phyloP scores from a whole-genome alignment of 2,888 invertebrate genomes.

The Dichetophora obliterata region DNA sequence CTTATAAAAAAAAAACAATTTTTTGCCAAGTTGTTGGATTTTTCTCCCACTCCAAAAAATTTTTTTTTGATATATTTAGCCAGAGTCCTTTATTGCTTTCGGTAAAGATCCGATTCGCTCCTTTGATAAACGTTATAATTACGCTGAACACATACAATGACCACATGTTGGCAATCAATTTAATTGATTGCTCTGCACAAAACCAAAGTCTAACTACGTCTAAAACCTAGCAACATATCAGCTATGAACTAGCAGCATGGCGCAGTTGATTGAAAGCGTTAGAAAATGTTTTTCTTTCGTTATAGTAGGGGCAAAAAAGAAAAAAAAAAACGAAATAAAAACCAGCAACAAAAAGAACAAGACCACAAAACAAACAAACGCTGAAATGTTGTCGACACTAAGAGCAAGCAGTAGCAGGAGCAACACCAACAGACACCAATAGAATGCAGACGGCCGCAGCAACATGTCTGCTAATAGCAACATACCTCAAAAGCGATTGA shows the following conservation, averaged over 20 bases:
- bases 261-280: slow-evolving; percentile 12
- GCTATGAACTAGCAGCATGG: too few relatives aligned
- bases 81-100: too few relatives aligned
- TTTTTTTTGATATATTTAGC: too few relatives aligned
- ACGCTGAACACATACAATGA: not conserved
- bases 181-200: slow-evolving; percentile 2
- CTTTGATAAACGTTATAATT: not conserved
- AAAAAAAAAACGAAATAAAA: too few relatives aligned
- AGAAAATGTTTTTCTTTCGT: not conserved
- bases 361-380: not conserved
- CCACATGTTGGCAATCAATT: slow-evolving; percentile 12
- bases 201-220: too few relatives aligned
- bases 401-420: too few relatives aligned
- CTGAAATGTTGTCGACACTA: slow-evolving; percentile 2
- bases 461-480: not conserved
- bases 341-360: not conserved
- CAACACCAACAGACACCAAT: not conserved
- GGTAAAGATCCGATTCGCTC: too few relatives aligned
- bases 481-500: slow-evolving; percentile 12
- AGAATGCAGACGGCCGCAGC: not conserved
- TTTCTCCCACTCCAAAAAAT: too few relatives aligned
- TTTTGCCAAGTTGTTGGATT: too few relatives aligned
- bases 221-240: too few relatives aligned
- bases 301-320: not conserved
- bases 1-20: too few relatives aligned